Evolutionary conservation across 2,797 vertebrate species (phyloP), one percentile per base, ranked within the genome.

Genomic region (Anguilla megastoma): DNA sequence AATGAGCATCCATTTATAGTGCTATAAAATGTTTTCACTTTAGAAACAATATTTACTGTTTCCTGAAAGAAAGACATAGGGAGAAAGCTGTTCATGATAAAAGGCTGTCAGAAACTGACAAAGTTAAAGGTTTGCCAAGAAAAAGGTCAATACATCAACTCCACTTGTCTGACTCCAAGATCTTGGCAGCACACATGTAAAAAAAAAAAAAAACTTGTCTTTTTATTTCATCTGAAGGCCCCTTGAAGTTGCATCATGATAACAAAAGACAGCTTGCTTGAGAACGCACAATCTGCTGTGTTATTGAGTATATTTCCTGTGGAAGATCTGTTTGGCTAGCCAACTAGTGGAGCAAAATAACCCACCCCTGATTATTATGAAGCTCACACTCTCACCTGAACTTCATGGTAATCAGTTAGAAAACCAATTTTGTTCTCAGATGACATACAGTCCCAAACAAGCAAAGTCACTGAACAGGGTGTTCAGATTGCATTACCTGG

Each of bases 71-170:
- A 48, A n/a, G 79, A 18, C 4, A 1, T 21, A 7, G 9, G 45
- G 41, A 50, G 79, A 50, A 50, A 82, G 14, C 7, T 3, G 14
- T 60, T 60, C 76, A 80, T 14, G 24, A 50, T 82, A 50, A 82
- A 50, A 82, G 16, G 79, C 79, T 50, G 21, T 45, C 79, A 82
- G 45, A 82, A 82, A 24, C 45, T 24, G 79, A 50, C 79, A 82
- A 30, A 48, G 79, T 48, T 82, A 82, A 80, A 82, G 41, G 79
- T 82, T 79, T 82, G 79, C 79, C 79, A 50, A 24, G 79, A 82
- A 45, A 50, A 45, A 50, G 41, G 79, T 82, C 79, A 82, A 82
- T 82, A 82, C 41, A 82, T 82, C 79, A 82, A 82, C 79, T 82
- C 24, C 45, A 50, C 79, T 82, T 82, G 79, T 82, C 41, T 82